Evolutionary conservation across 2,113 vertebrate species (phyloP).

Genomic region (Trichechus manatus): DNA sequence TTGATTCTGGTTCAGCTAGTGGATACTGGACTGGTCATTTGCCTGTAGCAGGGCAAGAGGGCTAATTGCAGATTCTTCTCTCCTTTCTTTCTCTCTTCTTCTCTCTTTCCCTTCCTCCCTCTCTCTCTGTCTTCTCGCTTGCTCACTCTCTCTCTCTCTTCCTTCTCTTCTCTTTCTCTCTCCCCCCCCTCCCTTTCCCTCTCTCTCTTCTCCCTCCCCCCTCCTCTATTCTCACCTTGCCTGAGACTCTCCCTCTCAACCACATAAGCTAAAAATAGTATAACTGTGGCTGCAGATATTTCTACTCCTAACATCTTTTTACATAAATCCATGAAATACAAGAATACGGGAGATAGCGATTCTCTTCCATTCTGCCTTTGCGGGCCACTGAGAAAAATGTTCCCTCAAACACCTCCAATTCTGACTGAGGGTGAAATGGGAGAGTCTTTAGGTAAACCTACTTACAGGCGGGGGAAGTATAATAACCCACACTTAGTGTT

Average conservation of each 20-base stretch:
- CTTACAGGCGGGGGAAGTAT: background rate
- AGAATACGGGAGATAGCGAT: background rate
- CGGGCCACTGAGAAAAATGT: background rate
- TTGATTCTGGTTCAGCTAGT: background rate
- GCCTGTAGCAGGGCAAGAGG: background rate
- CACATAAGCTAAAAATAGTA: background rate
- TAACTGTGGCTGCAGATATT: background rate
- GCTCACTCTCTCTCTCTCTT: no score
- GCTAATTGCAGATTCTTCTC: background rate
- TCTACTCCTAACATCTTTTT: constrained; percentile 6
- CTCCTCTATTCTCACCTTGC: background rate
- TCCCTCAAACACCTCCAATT: background rate
- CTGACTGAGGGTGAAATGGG: background rate
- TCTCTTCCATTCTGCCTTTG: background rate
- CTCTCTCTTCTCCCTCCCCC: no score
- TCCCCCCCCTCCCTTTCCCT: no score
- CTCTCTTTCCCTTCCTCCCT: background rate
- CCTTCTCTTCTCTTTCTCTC: no score
- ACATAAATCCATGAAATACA: background rate
- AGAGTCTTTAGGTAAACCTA: background rate
- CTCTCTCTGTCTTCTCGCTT: no score
- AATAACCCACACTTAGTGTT: background rate
- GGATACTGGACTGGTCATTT: background rate
- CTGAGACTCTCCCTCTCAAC: background rate
- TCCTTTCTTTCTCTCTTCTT: background rate